Percentiles rank a stretch among this genome's conserved stretches.
phyloP scores from a whole-genome alignment of 2,113 vertebrate species.

The Australoheros scitulus region DNA sequence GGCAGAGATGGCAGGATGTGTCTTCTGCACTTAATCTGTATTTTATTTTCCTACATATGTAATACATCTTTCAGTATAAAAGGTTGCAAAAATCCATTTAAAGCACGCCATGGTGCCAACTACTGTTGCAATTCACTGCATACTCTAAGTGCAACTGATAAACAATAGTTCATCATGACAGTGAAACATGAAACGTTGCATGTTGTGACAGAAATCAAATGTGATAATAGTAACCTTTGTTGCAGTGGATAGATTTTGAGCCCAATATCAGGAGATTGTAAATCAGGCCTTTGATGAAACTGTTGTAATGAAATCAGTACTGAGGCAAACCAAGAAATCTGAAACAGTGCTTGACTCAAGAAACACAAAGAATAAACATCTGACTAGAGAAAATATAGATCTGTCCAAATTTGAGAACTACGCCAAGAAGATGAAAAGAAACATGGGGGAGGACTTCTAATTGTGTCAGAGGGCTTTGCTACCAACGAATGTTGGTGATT shows the following conservation, averaged over 20 bases:
- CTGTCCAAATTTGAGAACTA: not conserved
- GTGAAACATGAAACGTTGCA: not conserved
- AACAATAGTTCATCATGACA: not conserved
- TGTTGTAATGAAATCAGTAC: not conserved
- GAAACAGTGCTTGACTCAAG: too few species aligned
- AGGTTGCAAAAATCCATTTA: too few species aligned
- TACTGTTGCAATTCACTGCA: too few species aligned
- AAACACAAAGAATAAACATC: too few species aligned
- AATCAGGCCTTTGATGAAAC: not conserved
- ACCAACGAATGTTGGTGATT: not conserved
- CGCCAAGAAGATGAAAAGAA: not conserved
- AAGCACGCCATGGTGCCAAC: too few species aligned
- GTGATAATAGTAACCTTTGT: not conserved
- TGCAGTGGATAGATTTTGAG: not conserved
- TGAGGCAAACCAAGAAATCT: too few species aligned
- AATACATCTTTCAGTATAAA: too few species aligned
- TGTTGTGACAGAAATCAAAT: not conserved
- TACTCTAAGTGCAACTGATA: not conserved
- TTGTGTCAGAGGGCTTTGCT: not conserved
- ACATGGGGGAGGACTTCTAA: not conserved
- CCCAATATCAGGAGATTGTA: not conserved
- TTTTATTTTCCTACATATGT: too few species aligned
- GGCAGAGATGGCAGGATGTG: too few species aligned
- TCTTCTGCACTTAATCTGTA: too few species aligned
- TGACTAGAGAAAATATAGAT: not conserved